Evolutionary conservation across 2,888 invertebrate genomes (phyloP).

Genomic region (Hypsopygia costalis): DNA sequence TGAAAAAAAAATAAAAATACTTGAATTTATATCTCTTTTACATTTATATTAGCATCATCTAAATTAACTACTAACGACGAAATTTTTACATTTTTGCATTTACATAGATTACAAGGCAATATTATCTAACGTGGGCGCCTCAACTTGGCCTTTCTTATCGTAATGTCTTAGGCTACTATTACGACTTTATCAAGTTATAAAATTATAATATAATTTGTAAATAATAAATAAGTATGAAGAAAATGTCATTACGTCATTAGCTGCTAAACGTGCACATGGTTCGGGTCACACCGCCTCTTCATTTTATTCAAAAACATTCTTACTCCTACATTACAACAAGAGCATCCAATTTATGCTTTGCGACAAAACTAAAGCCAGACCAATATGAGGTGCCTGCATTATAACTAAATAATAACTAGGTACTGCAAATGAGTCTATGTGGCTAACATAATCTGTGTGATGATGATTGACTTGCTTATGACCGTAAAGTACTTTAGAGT

Average conservation of each 20-base stretch:
- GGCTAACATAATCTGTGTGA: slow-evolving; percentile 17
- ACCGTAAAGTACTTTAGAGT: slow-evolving; percentile 6
- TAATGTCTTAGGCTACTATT: too few species aligned
- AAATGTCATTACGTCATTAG: too few species aligned
- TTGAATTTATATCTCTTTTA: slow-evolving; percentile 53
- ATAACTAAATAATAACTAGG: slow-evolving; percentile 18
- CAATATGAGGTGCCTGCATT: slow-evolving; percentile 18
- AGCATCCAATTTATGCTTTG: too few species aligned
- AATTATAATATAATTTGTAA: too few species aligned
- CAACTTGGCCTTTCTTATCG: slow-evolving; percentile 19
- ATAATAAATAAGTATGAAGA: too few species aligned
- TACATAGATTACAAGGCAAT: slow-evolving; percentile 72
- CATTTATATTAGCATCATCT: slow-evolving; percentile 31
- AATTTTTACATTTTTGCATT: slow-evolving; percentile 68
- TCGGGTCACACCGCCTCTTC: too few species aligned
- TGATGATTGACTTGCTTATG: slow-evolving; percentile 5
- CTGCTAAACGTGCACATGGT: too few species aligned
- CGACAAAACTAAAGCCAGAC: too few species aligned
- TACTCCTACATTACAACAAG: too few species aligned
- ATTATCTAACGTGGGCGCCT: slow-evolving; percentile 23
- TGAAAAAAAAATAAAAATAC: slow-evolving; percentile 57
- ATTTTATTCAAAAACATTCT: too few species aligned
- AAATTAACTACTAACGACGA: slow-evolving; percentile 52
- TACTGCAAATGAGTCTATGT: slow-evolving; percentile 30
- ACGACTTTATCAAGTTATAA: too few species aligned